Evolutionary conservation across 2,888 invertebrate genomes (phyloP).

Genomic region (Rhamnusium bicolor): DNA sequence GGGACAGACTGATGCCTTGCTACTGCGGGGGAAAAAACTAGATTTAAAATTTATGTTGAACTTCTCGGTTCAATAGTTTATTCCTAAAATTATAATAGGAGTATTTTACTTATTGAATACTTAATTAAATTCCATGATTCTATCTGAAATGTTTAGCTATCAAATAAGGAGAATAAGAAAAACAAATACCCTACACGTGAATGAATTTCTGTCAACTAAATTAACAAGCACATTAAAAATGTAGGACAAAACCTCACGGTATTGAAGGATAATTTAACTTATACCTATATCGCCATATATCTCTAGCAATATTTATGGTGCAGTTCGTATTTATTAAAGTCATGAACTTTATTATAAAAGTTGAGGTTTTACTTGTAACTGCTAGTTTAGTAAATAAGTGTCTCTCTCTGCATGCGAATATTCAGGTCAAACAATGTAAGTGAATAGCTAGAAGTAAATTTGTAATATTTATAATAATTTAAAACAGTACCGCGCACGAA

Average conservation of each 20-base stretch:
- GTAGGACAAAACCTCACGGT: not conserved
- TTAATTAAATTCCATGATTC: too few species aligned
- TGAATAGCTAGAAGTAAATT: not conserved
- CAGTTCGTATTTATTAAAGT: not conserved
- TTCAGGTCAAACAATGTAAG: constrained; percentile 10
- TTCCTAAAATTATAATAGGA: too few species aligned
- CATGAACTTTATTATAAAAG: not conserved
- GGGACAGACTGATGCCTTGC: too few species aligned
- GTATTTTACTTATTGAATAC: too few species aligned
- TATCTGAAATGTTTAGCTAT: too few species aligned
- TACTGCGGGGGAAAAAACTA: too few species aligned
- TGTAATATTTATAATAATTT: not conserved
- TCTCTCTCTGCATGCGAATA: not conserved
- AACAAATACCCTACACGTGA: not conserved
- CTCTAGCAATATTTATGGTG: not conserved
- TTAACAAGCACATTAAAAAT: not conserved
- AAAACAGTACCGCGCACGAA: too few species aligned
- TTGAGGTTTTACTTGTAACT: not conserved
- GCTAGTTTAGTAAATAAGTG: not conserved
- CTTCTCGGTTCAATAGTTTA: too few species aligned
- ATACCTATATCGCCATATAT: not conserved
- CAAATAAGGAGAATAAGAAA: not conserved
- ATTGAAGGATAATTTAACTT: not conserved
- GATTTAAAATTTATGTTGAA: too few species aligned
- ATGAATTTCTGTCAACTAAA: not conserved